A percentile compares a stretch with the other conserved stretches of the same genome.
Evolutionary conservation across 2,797 vertebrate genomes (phyloP).

Genomic region (Caiman crocodilus): DNA sequence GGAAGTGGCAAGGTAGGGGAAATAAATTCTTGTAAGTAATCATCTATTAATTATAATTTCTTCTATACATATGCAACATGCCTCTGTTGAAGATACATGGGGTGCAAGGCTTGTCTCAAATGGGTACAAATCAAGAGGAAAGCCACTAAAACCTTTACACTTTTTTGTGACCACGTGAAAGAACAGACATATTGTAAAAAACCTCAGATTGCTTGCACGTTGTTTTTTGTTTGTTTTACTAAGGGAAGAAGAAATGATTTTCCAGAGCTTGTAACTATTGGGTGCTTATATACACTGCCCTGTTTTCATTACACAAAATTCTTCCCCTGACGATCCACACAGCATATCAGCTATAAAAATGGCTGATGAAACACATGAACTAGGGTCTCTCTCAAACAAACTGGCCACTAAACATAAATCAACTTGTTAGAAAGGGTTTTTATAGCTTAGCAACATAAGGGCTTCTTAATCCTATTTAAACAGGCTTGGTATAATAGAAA

Average conservation of each 20-base stretch:
- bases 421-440: neutral
- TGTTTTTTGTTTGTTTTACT: neutral
- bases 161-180: neutral
- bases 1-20: too few species aligned
- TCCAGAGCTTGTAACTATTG: neutral
- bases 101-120: neutral
- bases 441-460: constrained; percentile 19
- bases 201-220: neutral
- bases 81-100: neutral
- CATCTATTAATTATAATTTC: neutral
- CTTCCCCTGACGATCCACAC: neutral
- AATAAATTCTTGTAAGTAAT: neutral
- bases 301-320: neutral
- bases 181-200: neutral
- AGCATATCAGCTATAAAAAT: neutral
- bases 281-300: neutral
- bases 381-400: neutral
- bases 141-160: neutral
- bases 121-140: neutral
- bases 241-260: neutral
- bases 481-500: neutral
- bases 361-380: neutral
- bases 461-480: constrained; percentile 46
- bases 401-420: neutral
- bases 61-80: neutral